Conservation (phyloP, 2,888 invertebrate species). For the Phortica magna region DNA sequence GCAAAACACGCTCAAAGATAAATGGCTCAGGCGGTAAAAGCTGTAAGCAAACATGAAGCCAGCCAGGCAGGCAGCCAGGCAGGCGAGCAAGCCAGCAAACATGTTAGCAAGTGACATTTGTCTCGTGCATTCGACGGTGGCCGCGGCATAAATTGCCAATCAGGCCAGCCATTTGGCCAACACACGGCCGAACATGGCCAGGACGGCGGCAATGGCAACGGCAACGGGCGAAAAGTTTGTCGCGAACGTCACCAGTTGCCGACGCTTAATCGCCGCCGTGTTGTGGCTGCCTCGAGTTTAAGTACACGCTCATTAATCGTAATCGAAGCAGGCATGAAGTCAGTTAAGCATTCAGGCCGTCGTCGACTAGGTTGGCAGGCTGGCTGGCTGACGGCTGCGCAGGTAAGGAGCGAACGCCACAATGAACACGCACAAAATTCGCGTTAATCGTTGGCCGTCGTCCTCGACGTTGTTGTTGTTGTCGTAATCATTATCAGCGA, state of each 20-base stretch:
- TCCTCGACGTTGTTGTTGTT: neutral
- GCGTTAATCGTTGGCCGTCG: neutral
- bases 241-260: neutral
- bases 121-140: slow-evolving; percentile 10
- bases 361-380: neutral
- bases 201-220: neutral
- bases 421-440: slow-evolving; percentile 26
- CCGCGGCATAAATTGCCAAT: slow-evolving; percentile 68
- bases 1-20: slow-evolving; percentile 56
- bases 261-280: slow-evolving; percentile 58
- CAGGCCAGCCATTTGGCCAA: slow-evolving; percentile 60
- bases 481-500: neutral
- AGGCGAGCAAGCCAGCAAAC: neutral
- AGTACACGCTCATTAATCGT: slow-evolving; percentile 75
- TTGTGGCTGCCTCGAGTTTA: slow-evolving; percentile 55
- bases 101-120: slow-evolving; percentile 25
- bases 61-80: neutral
- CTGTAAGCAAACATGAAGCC: slow-evolving; percentile 35
- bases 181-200: neutral
- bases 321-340: slow-evolving; percentile 60
- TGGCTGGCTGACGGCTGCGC: neutral
- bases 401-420: slow-evolving; percentile 45
- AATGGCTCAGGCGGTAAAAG: slow-evolving; percentile 50
- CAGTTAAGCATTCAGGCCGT: slow-evolving; percentile 6
- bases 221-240: slow-evolving; percentile 42